Base-by-base conservation (phyloP, 2,113 vertebrate species). In the Arvicanthis niloticus region DNA sequence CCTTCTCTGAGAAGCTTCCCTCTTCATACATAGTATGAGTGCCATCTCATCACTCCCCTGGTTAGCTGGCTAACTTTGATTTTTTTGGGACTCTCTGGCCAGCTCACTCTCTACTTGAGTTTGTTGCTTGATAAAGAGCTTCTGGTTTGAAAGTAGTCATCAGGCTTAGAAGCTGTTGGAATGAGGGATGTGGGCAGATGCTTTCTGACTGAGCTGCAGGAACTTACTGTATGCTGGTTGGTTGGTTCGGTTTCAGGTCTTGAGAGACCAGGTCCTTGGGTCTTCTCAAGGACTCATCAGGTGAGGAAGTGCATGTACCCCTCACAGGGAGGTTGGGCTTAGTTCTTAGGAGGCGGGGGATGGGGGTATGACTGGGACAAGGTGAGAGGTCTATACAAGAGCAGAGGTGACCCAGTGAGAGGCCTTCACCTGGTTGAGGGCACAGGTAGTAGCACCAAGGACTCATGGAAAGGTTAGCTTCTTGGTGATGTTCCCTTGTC, bases 1-100 rank as follows among this genome's bases (percentile, higher is more conserved):
- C 21, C 24, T 22, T 5, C n/a, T 51, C 60, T 16, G 13, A 42
- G 40, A 37, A 11, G 40, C 60, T 1, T 0, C 29, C 68, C 3
- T 58, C 65, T 73, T 48, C 24, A 15, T 1, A 1, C 62, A n/a
- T n/a, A n/a, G n/a, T 62, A n/a, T 12, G 24, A 37, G 7, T 70
- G 31, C n/a, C 37, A 51, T 45, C 45, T 7, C 5, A 1, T 34
- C 65, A 31, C 34, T 81, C 58, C 72, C 26, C 29, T 17, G 62
- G 12, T 26, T 73, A 17, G 34, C 58, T 82, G 37, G 21, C 48
- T 1, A 2, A 5, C 60, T 81, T 87, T 58, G 89, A n/a, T 93
- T 86, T 90, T 24, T 24, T 76, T 60, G 4, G 24, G 56, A 21
- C 24, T 48, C 21, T 51, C 5, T 91, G 42, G 22, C 56, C 19